Conservation (phyloP, 1,140 invertebrate species). For the Plutomurus gul region DNA sequence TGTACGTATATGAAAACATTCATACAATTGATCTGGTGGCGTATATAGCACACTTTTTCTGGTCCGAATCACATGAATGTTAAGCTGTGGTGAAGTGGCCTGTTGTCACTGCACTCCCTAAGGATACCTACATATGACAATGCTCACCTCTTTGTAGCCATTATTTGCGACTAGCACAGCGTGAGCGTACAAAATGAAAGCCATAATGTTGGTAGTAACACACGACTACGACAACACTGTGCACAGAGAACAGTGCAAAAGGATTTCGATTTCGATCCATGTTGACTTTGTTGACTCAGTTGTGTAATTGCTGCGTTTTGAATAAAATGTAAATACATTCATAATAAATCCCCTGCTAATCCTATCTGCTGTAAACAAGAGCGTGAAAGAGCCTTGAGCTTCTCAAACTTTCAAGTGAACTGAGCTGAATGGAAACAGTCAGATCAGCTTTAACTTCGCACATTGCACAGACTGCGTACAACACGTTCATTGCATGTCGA, state of each 20-base stretch:
- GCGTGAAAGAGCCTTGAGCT: neutral
- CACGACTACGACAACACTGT: neutral
- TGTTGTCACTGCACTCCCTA: no score
- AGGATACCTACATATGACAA: no score
- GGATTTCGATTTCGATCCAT: conserved; percentile 6
- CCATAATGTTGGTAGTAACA: neutral
- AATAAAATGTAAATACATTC: conserved; percentile 33
- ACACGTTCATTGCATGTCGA: conserved; percentile 1
- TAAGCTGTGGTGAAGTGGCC: no score
- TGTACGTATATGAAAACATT: no score
- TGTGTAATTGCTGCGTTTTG: conserved; percentile 27
- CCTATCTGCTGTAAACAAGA: conserved; percentile 16
- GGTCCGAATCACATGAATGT: no score
- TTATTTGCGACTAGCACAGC: no score
- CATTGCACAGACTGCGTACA: neutral
- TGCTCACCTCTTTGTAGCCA: no score
- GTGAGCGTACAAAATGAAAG: neutral
- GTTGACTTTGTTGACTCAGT: conserved; percentile 27
- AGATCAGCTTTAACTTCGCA: neutral
- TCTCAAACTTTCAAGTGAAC: conserved; percentile 15
- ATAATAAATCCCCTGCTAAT: conserved; percentile 23
- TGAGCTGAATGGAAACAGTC: conserved; percentile 23
- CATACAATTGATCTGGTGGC: no score
- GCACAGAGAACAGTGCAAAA: neutral
- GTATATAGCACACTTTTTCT: no score